Evolutionary conservation across 2,888 invertebrate species (phyloP), one percentile per base, ranked within the genome.

Genomic region (Leptinotarsa tumamoca): DNA sequence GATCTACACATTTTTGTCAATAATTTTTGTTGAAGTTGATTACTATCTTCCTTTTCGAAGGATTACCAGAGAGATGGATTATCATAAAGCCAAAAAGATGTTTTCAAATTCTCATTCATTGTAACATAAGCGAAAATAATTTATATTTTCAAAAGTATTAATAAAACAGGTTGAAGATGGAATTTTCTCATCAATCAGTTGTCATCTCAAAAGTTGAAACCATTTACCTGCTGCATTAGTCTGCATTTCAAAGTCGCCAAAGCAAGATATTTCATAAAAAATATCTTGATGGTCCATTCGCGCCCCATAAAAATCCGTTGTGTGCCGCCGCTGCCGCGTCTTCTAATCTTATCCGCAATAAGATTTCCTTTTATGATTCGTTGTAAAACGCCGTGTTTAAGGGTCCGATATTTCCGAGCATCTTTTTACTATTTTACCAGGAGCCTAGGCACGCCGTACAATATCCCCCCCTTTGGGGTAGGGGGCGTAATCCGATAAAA

Each of bases 401-500:
- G 73, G 61, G 56, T 67, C 56, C 58, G 69, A 69, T 56, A 69
- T 69, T 68, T 33, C 70, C 70, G 58, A 54, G 43, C 76, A 76
- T 76, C 72, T 76, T 76, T 73, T 76, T 61, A 61, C 73, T 76
- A 71, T 73, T 73, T 76, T 69, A 68, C 68, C 71, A 52, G 67
- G 56, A 27, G 68, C n/a, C 76, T 73, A 73, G 73, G 63, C 71
- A 73, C 73, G 73, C 68, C 73, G 73, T 73, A 76, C 73, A 76
- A 76, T 76, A 73, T 76, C 68, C 76, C 76, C 71, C 68, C 67
- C 61, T n/a, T 52, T 14, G 52, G 17, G 17, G 52, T 52, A 52
- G 68, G 67, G 68, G 71, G 68, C 68, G 71, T 76, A 73, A 76
- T 76, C 76, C 73, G 76, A 76, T 73, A 73, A 76, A 76, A 76